Conservation (phyloP, 1,140 invertebrate genomes). For the Bombus confusus region DNA sequence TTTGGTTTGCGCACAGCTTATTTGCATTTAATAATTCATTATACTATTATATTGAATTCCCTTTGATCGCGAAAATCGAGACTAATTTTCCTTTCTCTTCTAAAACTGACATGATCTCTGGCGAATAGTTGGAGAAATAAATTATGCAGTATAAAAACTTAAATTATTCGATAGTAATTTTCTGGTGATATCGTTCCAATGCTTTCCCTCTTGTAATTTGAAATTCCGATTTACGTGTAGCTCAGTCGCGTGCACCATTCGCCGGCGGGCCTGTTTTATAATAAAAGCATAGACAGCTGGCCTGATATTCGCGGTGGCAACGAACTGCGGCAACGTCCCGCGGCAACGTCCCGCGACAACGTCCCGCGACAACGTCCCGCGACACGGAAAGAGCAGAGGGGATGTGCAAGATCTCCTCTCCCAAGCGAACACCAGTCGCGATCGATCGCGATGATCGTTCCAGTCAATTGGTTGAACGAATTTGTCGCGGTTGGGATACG, state of each 20-base stretch:
- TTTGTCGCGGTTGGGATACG: background rate
- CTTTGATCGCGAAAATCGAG: too few species aligned
- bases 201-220: background rate
- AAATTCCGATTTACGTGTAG: conserved; percentile 1
- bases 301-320: background rate
- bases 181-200: too few species aligned
- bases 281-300: background rate
- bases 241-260: conserved; percentile 16
- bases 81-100: too few species aligned
- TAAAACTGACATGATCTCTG: too few species aligned
- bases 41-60: too few species aligned
- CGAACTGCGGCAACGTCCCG: background rate
- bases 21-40: too few species aligned
- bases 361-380: background rate
- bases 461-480: conserved; percentile 38
- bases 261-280: background rate
- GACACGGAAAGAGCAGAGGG: background rate
- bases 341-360: background rate
- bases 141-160: too few species aligned
- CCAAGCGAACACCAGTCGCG: conserved; percentile 30
- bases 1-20: too few species aligned
- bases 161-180: too few species aligned
- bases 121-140: too few species aligned
- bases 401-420: background rate
- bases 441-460: conserved; percentile 15